Base-by-base conservation (phyloP, 2,888 invertebrate species). In the Protonemura montana region DNA sequence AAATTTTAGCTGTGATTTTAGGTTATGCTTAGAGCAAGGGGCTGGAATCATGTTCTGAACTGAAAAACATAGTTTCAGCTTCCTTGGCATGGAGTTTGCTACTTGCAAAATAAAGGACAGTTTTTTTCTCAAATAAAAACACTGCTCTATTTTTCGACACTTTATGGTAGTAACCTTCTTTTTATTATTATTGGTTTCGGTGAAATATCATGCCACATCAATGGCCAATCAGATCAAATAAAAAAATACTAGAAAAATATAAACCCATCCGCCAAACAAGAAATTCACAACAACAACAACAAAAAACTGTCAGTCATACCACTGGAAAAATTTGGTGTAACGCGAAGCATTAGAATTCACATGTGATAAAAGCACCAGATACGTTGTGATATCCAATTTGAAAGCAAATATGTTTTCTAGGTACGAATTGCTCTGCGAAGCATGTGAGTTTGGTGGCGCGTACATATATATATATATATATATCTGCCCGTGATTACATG, bases 331-430 rank as follows among this genome's bases (percentile, higher is more conserved):
- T 59, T 16, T 59, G 59, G 21, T 21, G 59, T 59, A 59, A 21
- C 3, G 27, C 27, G 78, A 26, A 21, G 5, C 7, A 78, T 78
- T 26, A 28, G 78, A 78, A 78, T 78, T 78, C 78, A 13, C 3
- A 26, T 26, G 26, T n/a, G 78, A 78, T 78, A 27, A 26, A 26
- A 28, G 27, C 6, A 78, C 78, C 5, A 78, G 78, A 78, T 78
- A 78, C 28, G 25, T 78, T 28, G 26, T 78, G 78, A 78, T 28
- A 78, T 78, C 78, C 78, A 78, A 78, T 78, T 78, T 78, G 27
- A 78, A 78, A 78, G 26, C 78, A 78, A 78, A 78, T 78, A 3
- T 78, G 78, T 78, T 78, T 78, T 28, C 28, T 78, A 7, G 7
- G 59, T 59, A 59, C 59, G 59, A 21, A 59, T 59, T 59, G 59